Base-by-base conservation (phyloP, 53 echinoderm and acorn worm genomes). In the Hippasteria phrygiana region DNA sequence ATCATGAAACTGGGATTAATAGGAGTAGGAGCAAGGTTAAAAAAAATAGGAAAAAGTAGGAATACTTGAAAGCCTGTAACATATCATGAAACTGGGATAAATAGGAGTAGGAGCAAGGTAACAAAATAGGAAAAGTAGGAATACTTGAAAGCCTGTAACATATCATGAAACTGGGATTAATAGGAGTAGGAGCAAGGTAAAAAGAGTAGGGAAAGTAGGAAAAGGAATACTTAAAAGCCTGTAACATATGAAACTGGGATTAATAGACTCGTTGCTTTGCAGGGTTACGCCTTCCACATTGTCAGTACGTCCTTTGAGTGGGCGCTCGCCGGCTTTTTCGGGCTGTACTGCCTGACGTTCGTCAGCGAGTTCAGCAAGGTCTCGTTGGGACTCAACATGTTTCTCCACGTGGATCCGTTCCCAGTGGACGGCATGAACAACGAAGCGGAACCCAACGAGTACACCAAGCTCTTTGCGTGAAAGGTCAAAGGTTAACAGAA, bases 281-380 rank as follows among this genome's bases (percentile, higher is more conserved):
- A 97, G 97, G 97, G 95, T 55, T 97, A 86, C 54, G 43, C 55
- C 28, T 77, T 82, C 9, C 98, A 97, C 90, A 77, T 95, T 6
- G 83, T 92, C 12, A 90, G 94, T 11, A 95, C 98, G 2, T 32
- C 69, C 3, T 91, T 88, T 12, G 95, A 98, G 55, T 98, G 95
- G 96, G 71, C 83, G 0, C 69, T 98, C 32, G 96, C 91, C 5
- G 40, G 91, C 26, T 77, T 91, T 0, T 96, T 98, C 51, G 91
- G 89, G 4, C 55, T 89, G 34, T 98, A 42, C 73, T 98, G 93
- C 82, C 93, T 93, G 86, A 96, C 98, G 31, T 98, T 91, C 87
- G 87, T 94, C 71, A 42, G 93, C 1, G 98, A 95, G 54, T 98
- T 98, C 71, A 90, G 89, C 71, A 87, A 83, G 74, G 65, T 98